phyloP scores from a whole-genome alignment of 2,888 invertebrate species.

The Nasonovia ribisnigri region DNA sequence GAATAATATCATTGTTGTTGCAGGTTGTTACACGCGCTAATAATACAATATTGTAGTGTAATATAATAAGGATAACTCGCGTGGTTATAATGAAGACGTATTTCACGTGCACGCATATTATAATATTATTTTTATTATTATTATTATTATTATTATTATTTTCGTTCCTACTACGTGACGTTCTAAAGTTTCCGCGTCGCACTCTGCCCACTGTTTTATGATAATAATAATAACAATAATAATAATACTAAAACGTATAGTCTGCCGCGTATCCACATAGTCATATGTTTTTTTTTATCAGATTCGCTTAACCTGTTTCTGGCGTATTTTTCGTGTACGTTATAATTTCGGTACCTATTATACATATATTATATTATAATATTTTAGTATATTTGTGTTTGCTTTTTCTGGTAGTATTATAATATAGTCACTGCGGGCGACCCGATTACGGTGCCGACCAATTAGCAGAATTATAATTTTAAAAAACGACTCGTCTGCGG shows the following conservation, averaged over 20 bases:
- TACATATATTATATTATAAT: background rate
- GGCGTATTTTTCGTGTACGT: background rate
- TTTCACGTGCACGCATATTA: conserved; percentile 25
- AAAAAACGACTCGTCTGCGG: background rate
- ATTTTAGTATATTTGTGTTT: background rate
- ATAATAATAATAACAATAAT: background rate
- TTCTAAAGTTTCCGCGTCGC: conserved; percentile 24
- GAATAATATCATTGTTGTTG: conserved; percentile 49
- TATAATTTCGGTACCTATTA: background rate
- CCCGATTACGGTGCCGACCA: conserved; percentile 41
- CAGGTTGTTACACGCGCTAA: conserved; percentile 17
- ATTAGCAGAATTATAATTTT: background rate
- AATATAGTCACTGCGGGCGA: conserved; percentile 19
- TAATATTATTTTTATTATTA: conserved; percentile 15
- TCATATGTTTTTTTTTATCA: conserved; percentile 14
- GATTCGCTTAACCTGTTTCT: conserved; percentile 39
- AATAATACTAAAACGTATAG: background rate
- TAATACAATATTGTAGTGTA: conserved; percentile 41
- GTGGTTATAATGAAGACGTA: conserved; percentile 52
- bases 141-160: conserved; percentile 13
- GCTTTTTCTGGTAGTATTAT: background rate
- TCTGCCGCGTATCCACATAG: background rate
- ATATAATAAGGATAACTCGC: conserved; percentile 48
- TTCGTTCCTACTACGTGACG: conserved; percentile 49
- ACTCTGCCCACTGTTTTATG: background rate